These are phyloP conservation scores for Natrix natrix DNA, from an alignment of 2,797 vertebrate species.

Conservation along the genomic window DNA sequence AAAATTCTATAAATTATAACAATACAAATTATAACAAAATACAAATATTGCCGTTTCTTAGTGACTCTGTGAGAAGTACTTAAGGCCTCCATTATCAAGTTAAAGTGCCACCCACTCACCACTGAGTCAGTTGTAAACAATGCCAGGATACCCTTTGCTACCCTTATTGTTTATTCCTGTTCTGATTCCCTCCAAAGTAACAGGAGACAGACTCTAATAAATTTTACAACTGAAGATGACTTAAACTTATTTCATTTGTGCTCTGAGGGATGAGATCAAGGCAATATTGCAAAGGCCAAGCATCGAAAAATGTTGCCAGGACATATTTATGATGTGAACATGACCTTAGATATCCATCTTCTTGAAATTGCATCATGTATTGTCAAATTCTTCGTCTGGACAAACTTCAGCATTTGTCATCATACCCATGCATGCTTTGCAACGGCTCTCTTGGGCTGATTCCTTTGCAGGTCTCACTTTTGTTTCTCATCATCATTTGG, in stretches of 20 bases:
- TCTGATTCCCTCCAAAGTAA: background rate
- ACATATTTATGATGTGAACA: background rate
- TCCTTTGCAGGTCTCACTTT: background rate
- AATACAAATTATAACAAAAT: background rate
- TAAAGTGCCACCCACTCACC: background rate
- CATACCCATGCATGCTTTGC: background rate
- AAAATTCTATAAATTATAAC: background rate
- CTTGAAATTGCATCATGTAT: background rate
- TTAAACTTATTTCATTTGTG: background rate
- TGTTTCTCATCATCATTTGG: background rate
- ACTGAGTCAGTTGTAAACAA: background rate
- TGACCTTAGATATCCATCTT: background rate
- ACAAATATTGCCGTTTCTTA: background rate
- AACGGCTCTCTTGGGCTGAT: background rate
- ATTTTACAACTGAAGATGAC: background rate
- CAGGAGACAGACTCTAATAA: background rate
- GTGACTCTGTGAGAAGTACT: background rate
- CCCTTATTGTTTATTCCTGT: background rate
- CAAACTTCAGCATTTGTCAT: background rate
- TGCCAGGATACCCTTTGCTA: background rate
- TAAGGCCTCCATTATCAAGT: background rate
- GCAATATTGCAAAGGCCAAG: background rate
- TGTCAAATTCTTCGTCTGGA: background rate
- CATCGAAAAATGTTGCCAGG: background rate
- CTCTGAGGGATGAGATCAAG: background rate